A percentile compares a stretch with the other conserved stretches of the same genome.
Evolutionary conservation across 2,888 invertebrate genomes (phyloP).

Genomic region (Apantesis nais): DNA sequence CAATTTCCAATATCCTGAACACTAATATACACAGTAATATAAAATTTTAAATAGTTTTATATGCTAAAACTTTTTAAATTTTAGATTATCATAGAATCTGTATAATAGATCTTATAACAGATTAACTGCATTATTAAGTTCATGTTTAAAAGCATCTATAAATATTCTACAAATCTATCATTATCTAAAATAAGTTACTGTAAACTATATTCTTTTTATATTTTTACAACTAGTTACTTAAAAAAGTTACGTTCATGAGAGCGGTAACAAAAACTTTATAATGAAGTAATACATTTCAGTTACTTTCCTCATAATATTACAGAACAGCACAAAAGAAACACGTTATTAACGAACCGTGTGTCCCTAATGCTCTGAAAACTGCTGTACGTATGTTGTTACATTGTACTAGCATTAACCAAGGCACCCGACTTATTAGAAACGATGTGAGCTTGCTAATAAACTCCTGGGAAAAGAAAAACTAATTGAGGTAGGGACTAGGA

Average conservation of each 20-base stretch:
- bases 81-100: not conserved
- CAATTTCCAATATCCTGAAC: not conserved
- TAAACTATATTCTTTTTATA: not conserved
- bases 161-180: too few species aligned
- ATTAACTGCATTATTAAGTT: too few species aligned
- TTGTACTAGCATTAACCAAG: constrained; percentile 24
- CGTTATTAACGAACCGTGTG: constrained; percentile 40
- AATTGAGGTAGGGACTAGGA: not conserved
- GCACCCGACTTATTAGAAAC: constrained; percentile 18
- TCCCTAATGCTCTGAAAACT: constrained; percentile 45
- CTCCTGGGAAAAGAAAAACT: constrained; percentile 4
- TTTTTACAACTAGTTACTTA: not conserved
- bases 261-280: constrained; percentile 3
- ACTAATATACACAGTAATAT: not conserved
- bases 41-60: too few species aligned
- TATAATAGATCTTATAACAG: not conserved
- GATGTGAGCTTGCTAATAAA: constrained; percentile 5
- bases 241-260: not conserved
- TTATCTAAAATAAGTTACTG: not conserved
- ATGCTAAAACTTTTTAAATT: too few species aligned
- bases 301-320: constrained; percentile 5
- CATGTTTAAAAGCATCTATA: too few species aligned
- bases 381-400: constrained; percentile 30
- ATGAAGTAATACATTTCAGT: not conserved
- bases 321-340: constrained; percentile 7